Conservation (phyloP, 1,140 invertebrate species). For the Whitmania pigra region DNA sequence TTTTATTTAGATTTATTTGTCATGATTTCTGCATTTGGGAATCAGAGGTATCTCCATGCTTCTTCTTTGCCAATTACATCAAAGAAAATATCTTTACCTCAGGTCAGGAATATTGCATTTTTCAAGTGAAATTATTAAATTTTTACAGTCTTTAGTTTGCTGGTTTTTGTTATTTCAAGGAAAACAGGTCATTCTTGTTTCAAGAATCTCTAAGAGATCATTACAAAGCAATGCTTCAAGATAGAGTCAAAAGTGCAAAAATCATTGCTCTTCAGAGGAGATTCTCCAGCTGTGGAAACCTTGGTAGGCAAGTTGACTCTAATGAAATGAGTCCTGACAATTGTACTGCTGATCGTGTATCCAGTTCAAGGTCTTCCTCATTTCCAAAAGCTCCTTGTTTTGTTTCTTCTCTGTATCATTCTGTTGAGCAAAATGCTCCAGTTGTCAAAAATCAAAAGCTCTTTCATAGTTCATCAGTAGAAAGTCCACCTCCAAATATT, state of each 20-base stretch:
- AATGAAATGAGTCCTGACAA: background rate
- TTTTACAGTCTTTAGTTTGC: no score
- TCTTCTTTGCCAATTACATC: no score
- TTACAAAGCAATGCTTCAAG: constrained; percentile 2
- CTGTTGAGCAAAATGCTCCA: constrained; percentile 7
- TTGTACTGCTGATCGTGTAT: background rate
- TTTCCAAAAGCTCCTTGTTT: constrained; percentile 3
- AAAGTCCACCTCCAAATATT: constrained; percentile 1
- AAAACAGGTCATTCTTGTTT: no score
- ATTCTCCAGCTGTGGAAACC: constrained; percentile 8
- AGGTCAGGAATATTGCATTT: no score
- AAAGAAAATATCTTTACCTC: no score
- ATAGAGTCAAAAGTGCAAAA: constrained; percentile 9
- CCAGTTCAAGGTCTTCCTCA: background rate
- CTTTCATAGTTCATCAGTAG: constrained; percentile 10
- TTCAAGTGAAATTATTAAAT: no score
- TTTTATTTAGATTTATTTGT: no score
- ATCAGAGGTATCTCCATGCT: no score
- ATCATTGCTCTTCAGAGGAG: constrained; percentile 2
- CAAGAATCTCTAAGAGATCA: no score
- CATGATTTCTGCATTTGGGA: no score
- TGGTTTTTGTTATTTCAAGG: no score
- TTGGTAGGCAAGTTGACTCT: background rate
- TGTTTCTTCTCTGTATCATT: constrained; percentile 7
- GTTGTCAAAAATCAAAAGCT: background rate